A percentile compares a stretch with the other conserved stretches of the same genome.
Conservation (phyloP, 2,797 vertebrate genomes). For the Hybognathus amarus region DNA sequence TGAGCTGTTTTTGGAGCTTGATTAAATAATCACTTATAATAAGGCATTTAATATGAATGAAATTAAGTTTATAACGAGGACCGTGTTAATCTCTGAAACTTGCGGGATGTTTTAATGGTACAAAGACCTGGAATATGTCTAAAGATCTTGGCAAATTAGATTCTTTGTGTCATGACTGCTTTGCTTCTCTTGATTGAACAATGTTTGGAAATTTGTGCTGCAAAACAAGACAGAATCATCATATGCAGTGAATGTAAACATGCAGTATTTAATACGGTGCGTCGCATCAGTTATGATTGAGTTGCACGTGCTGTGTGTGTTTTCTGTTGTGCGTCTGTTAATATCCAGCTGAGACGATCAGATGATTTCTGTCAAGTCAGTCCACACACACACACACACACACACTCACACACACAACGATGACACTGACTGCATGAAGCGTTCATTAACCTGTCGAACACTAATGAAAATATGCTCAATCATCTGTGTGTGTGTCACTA, state of each 20-base stretch:
- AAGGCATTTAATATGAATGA: no score
- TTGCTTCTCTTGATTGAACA: neutral
- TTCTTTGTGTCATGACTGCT: no score
- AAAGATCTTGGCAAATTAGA: no score
- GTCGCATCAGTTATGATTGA: neutral
- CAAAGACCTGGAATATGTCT: no score
- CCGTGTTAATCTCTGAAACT: no score
- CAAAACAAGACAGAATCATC: no score
- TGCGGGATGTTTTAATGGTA: no score
- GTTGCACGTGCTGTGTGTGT: neutral
- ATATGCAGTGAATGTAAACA: neutral
- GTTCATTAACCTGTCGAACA: conserved; percentile 78
- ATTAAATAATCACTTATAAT: neutral
- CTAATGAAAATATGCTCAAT: conserved; percentile 70
- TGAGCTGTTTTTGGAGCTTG: neutral
- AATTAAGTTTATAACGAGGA: neutral
- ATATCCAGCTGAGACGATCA: neutral
- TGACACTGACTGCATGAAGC: conserved; percentile 72
- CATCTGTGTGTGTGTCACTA: conserved; percentile 70
- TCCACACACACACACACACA: neutral
- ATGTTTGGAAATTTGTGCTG: neutral
- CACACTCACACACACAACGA: neutral
- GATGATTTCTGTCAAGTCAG: neutral
- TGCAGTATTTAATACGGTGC: no score
- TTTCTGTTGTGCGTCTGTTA: neutral